phyloP scores from a whole-genome alignment of 2,888 invertebrate genomes.

The Galeruca laticollis region DNA sequence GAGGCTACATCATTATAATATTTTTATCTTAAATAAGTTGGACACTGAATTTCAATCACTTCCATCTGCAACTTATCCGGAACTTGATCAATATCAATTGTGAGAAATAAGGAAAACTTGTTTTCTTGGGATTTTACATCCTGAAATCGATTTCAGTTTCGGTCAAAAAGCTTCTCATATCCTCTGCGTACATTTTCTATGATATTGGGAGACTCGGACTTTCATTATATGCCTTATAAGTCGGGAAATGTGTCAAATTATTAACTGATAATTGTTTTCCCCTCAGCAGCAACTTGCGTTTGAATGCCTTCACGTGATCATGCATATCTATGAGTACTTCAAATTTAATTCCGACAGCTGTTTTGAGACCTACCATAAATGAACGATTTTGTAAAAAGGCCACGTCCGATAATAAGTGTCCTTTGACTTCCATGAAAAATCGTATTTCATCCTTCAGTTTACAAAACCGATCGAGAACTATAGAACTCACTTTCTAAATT shows the following conservation, averaged over 20 bases:
- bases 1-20: not conserved
- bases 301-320: slow-evolving; percentile 1
- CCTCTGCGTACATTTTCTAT: too few species aligned
- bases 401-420: not conserved
- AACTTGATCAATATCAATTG: slow-evolving; percentile 5
- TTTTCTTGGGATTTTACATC: slow-evolving; percentile 10
- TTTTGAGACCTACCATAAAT: not conserved
- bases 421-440: slow-evolving; percentile 6
- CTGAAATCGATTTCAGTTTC: slow-evolving; percentile 11
- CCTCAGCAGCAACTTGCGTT: not conserved
- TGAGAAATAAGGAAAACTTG: slow-evolving; percentile 13
- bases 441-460: slow-evolving; percentile 12
- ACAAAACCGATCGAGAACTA: slow-evolving; percentile 10
- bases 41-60: too few species aligned
- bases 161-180: too few species aligned
- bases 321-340: not conserved
- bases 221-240: not conserved
- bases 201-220: too few species aligned
- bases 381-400: slow-evolving; percentile 1
- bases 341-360: not conserved
- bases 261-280: not conserved
- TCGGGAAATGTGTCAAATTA: not conserved
- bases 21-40: too few species aligned
- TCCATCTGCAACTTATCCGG: slow-evolving; percentile 3
- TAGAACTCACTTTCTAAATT: not conserved